Conservation (phyloP, 2,888 invertebrate genomes). For the Microchrysa polita region DNA sequence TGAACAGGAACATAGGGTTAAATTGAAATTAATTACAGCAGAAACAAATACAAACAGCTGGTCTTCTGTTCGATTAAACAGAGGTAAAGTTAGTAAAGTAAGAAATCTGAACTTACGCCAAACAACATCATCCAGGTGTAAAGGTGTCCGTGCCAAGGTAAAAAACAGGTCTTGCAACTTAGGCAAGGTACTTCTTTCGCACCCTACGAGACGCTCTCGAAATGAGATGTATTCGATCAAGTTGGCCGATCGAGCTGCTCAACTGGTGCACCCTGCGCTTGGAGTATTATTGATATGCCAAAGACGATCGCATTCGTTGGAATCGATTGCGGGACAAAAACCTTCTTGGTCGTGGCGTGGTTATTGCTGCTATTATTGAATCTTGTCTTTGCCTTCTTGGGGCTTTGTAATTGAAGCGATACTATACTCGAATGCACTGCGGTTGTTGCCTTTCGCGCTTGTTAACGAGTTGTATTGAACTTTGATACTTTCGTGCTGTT, state of each 20-base stretch:
- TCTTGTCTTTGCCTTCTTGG: background rate
- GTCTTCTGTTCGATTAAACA: too few relatives aligned
- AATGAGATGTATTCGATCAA: slow-evolving; percentile 1
- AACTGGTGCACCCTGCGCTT: background rate
- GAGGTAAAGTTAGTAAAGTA: background rate
- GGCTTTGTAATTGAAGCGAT: background rate
- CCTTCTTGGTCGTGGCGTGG: background rate
- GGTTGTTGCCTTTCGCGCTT: background rate
- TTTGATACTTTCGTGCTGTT: slow-evolving; percentile 11
- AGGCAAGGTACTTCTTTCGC: slow-evolving; percentile 20
- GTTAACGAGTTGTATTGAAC: slow-evolving; percentile 29
- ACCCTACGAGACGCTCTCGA: slow-evolving; percentile 1
- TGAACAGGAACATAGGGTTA: background rate
- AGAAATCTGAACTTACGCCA: slow-evolving; percentile 45
- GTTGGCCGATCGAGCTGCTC: background rate
- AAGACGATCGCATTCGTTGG: background rate
- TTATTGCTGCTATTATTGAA: background rate
- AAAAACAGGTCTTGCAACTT: slow-evolving; percentile 43
- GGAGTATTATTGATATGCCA: slow-evolving; percentile 1
- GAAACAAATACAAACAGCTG: slow-evolving; percentile 3
- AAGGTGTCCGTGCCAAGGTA: slow-evolving; percentile 44
- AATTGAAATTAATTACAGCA: background rate
- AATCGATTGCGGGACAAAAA: background rate
- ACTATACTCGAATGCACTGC: background rate
- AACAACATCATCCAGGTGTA: slow-evolving; percentile 48